Evolutionary conservation across 1,140 invertebrate species (phyloP), one percentile per base, ranked within the genome.

Genomic region (Mamestra configurata): DNA sequence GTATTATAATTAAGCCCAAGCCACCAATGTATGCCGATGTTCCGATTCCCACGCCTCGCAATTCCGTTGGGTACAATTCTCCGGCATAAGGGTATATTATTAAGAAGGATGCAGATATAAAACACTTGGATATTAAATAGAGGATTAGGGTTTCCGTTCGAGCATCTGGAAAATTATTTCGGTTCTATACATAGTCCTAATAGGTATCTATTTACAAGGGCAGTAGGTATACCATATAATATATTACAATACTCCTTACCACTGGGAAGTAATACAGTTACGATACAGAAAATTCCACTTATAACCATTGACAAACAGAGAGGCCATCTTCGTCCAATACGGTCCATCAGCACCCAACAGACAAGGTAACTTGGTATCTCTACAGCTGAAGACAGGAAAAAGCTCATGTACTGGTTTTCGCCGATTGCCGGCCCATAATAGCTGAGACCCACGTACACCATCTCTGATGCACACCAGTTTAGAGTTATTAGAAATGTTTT

Each of bases 61-160:
- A 95, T 92, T 98, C 97, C 3, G 98, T 98, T 0, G 98, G 98
- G 93, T 98, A 98, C 13, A 98, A 92, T 95, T 98, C 98, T 4
- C 98, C 98, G 85, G 98, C 98, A 90, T 98, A 98, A 0, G 98
- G 97, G 93, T 98, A 98, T 79, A 99, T 98, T 18, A 98, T 98
- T 27, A 98, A 95, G 93, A 99, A 99, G 0, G 98, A 98, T 5
- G 98, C 98, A 0, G 98, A 98, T 91, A 99, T 98, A 57, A 97
- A 96, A 82, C 98, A 98, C 93, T 99, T 99, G 2, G 98, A 98
- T 83, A 98, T 95, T 11, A 99, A 95, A 88, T 98, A 98, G 10
- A 99, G 91, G 31, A 97, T 95, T 27, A 98, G 90, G 5, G 97
- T 98, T 83, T 96, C 95, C 15, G 95, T 96, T 51, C 97, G 96